Evolutionary conservation across 2,113 vertebrate species (phyloP).

Genomic region (Laticauda laticaudata): DNA sequence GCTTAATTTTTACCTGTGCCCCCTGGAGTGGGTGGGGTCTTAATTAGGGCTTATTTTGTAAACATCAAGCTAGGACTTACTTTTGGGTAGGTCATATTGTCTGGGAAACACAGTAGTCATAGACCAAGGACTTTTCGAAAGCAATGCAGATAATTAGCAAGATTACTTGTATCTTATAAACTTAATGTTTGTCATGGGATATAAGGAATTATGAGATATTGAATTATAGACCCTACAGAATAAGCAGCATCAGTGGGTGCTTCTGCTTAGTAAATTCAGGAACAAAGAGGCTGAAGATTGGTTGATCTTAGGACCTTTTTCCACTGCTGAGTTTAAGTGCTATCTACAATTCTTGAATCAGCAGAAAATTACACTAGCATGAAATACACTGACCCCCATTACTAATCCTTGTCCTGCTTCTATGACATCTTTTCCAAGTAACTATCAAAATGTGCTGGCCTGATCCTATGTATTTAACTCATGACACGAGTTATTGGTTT

Average conservation of each 20-base stretch:
- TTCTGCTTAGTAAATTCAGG: fast-evolving
- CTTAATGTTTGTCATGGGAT: neutral
- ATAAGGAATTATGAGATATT: neutral
- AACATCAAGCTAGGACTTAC: too few species aligned
- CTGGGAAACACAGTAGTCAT: neutral
- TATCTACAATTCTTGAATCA: neutral
- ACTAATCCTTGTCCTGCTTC: neutral
- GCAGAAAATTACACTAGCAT: neutral
- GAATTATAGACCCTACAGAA: neutral
- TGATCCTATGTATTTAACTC: neutral
- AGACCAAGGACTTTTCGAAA: neutral
- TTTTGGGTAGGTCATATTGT: too few species aligned
- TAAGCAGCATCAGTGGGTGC: neutral
- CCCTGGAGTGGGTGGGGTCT: too few species aligned
- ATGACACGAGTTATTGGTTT: neutral
- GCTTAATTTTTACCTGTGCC: too few species aligned
- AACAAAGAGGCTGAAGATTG: fast-evolving
- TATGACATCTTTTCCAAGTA: neutral
- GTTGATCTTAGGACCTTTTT: neutral
- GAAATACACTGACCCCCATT: neutral
- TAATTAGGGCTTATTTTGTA: too few species aligned
- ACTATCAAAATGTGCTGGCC: neutral
- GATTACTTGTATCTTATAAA: neutral
- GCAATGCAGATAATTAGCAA: neutral
- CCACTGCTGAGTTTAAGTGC: neutral